Percentiles rank a stretch among this genome's conserved stretches.
Conservation (phyloP, 2,113 vertebrate genomes). For the Misgurnus mizolepis region DNA sequence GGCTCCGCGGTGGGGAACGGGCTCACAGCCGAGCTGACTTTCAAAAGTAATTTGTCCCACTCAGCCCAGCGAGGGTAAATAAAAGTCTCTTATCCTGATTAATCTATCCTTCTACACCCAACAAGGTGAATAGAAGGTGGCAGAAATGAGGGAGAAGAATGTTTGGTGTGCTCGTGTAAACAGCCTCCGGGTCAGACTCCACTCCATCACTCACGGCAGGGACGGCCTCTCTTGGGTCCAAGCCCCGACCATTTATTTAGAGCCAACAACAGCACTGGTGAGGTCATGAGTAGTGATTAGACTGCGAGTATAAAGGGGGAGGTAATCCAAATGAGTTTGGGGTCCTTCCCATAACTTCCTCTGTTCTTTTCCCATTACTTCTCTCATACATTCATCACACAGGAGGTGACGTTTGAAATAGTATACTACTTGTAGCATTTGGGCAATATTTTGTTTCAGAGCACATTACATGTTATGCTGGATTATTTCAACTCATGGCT, state of each 20-base stretch:
- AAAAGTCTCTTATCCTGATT: constrained; percentile 66
- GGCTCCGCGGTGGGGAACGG: neutral
- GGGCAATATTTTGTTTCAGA: neutral
- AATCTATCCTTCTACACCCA: constrained; percentile 60
- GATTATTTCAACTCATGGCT: too few species aligned
- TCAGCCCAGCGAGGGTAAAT: constrained; percentile 48
- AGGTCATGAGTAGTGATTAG: constrained; percentile 43
- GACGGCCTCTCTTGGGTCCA: constrained; percentile 7
- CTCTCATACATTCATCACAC: neutral
- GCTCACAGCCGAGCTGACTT: constrained; percentile 45
- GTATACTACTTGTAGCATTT: neutral
- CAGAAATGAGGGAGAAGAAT: constrained; percentile 64
- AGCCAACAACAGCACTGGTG: constrained; percentile 32
- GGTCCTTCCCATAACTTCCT: constrained; percentile 27
- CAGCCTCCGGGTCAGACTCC: constrained; percentile 41
- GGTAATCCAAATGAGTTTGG: neutral
- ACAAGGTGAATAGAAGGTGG: constrained; percentile 66
- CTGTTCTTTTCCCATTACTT: constrained; percentile 13
- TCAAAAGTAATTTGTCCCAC: constrained; percentile 55
- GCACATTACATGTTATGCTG: too few species aligned
- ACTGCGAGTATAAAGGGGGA: neutral
- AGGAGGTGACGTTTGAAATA: neutral
- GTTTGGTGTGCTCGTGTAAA: constrained; percentile 58
- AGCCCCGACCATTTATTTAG: constrained; percentile 51
- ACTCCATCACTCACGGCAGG: constrained; percentile 52